Percentiles rank a stretch among this genome's conserved stretches.
phyloP scores from a whole-genome alignment of 2,888 invertebrate genomes.

The Globia sparganii region DNA sequence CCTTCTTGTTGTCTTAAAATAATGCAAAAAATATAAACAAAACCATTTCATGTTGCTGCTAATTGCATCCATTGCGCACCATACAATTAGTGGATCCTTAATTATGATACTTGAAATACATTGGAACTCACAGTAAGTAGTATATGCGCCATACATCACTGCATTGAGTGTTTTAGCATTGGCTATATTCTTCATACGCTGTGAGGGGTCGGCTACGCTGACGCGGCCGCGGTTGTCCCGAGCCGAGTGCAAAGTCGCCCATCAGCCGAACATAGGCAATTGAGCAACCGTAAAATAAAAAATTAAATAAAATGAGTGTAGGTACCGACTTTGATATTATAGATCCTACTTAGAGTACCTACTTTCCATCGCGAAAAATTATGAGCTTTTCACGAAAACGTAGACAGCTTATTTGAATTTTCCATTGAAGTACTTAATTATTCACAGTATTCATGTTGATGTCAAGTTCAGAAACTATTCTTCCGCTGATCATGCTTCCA shows the following conservation, averaged over 20 bases:
- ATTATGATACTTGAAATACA: not conserved
- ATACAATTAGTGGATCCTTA: no score
- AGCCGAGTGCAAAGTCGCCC: not conserved
- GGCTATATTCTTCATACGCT: not conserved
- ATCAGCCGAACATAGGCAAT: not conserved
- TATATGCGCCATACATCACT: not conserved
- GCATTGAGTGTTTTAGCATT: constrained; percentile 3
- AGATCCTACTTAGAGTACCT: not conserved
- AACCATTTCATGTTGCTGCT: not conserved
- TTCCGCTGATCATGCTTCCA: not conserved
- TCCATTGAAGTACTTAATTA: constrained; percentile 2
- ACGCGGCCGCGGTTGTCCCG: not conserved
- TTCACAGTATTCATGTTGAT: constrained; percentile 8
- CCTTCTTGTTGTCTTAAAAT: not conserved
- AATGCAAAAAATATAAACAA: no score
- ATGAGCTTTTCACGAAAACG: not conserved
- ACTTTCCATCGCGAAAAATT: not conserved
- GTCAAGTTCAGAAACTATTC: not conserved
- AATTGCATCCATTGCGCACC: not conserved
- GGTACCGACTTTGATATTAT: not conserved
- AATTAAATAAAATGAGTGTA: not conserved
- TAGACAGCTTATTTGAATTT: not conserved
- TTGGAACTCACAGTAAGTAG: not conserved
- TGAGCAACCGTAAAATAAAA: not conserved
- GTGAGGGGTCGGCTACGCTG: not conserved